These are phyloP conservation scores for Chironomus tentans DNA, from an alignment of 2,888 invertebrate species.

Conservation along the genomic window DNA sequence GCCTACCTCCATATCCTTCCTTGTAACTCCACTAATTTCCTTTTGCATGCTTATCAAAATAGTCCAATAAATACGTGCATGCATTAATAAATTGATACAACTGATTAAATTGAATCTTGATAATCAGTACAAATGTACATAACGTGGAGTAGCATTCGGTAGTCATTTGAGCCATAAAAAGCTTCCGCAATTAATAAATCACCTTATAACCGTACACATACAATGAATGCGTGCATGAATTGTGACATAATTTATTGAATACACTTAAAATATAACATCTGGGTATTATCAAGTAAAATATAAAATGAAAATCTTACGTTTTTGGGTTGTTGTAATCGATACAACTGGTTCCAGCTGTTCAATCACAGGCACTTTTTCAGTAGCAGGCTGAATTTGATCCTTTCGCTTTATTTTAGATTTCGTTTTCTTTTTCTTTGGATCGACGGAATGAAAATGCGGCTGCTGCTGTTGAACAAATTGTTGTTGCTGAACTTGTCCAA, in stretches of 20 bases:
- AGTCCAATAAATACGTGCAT: neutral
- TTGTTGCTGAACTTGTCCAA: neutral
- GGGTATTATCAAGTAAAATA: neutral
- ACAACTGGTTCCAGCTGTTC: slow-evolving; percentile 14
- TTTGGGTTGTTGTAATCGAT: neutral
- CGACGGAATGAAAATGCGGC: slow-evolving; percentile 20
- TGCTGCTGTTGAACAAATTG: too few relatives aligned
- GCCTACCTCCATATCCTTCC: neutral
- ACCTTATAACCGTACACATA: neutral
- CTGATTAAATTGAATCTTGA: slow-evolving; percentile 7
- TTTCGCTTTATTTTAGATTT: slow-evolving; percentile 33
- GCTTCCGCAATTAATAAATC: slow-evolving; percentile 18
- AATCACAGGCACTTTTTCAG: neutral
- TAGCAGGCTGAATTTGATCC: neutral
- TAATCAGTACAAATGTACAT: neutral
- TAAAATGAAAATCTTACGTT: slow-evolving; percentile 23
- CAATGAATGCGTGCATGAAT: neutral
- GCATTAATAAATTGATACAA: neutral
- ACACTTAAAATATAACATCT: neutral
- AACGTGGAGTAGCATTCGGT: neutral
- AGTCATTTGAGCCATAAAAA: slow-evolving; percentile 5
- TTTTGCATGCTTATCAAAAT: neutral
- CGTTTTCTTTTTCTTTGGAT: slow-evolving; percentile 37
- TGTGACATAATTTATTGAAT: slow-evolving; percentile 22
- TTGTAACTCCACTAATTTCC: too few relatives aligned